Evolutionary conservation across 2,888 invertebrate species (phyloP), one percentile per base, ranked within the genome.

Genomic region (Lycaena phlaeas): DNA sequence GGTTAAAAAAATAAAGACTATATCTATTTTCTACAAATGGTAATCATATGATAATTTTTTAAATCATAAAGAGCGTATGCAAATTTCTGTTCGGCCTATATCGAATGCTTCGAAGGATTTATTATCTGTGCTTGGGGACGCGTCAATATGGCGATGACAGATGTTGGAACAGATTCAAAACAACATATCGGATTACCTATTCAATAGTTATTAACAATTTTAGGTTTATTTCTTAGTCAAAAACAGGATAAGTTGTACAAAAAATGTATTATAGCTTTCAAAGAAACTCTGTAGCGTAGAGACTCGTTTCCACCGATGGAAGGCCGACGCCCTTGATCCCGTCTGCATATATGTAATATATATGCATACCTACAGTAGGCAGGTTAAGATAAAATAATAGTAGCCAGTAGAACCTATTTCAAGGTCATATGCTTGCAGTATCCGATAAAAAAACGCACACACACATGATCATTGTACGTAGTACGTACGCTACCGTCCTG

Each of bases 41-140:
- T 46, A 65, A 67, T 61, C 56, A 53, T 58, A 61, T 65, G 63
- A 58, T 61, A 65, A 67, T 68, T 67, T 63, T 64, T 65, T 64
- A 64, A 73, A 70, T 72, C 71, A 69, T 66, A 69, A 77, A 78
- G 69, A 66, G 70, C 59, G 62, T 82, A 82, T 82, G 82, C 73
- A 78, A 79, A 81, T 81, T 67, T 48, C 48, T 53, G 52, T 53
- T 58, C 52, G 48, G 55, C 46, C 53, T 54, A 43, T 51, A 48
- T 44, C 49, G 57, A 50, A 55, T 56, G 57, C 53, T 55, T 57
- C 56, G 57, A 50, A 55, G 55, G 57, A 53, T 55, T 57, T 56
- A 56, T 57, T 54, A 50, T 48, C 42, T 42, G 50, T 45, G 22
- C 22, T 22, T 9, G 51, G 50, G 78, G 77, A 70, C 60, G 61